phyloP scores from a whole-genome alignment of 2,113 vertebrate species.

The Ibidorhyncha struthersii region DNA sequence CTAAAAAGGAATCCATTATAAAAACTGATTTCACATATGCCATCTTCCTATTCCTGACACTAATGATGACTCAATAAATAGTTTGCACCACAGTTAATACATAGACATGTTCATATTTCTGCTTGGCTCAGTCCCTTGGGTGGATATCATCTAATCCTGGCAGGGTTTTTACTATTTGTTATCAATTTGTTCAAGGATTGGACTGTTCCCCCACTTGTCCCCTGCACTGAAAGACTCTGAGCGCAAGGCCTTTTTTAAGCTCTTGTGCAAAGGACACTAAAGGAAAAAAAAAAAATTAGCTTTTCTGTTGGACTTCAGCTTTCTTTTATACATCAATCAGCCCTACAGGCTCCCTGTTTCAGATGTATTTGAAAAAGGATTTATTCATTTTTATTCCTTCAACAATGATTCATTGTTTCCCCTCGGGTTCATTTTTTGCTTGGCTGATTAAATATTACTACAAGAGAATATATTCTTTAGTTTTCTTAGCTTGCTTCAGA shows the following conservation, averaged over 20 bases:
- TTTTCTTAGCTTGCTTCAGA: not conserved
- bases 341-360: not conserved
- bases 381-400: not conserved
- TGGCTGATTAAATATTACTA: not conserved
- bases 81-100: not conserved
- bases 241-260: not conserved
- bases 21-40: not conserved
- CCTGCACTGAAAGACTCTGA: not conserved
- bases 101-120: not conserved
- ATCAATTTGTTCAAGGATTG: not conserved
- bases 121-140: not conserved
- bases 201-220: rapidly evolving
- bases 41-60: not conserved
- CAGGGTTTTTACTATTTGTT: not conserved
- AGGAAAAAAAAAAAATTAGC: not conserved
- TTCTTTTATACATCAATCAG: not conserved
- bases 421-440: not conserved
- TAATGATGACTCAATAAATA: not conserved
- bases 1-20: not conserved
- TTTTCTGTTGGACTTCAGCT: not conserved
- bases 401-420: not conserved
- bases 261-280: not conserved
- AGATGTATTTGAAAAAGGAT: not conserved
- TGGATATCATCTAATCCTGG: not conserved
- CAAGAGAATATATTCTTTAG: not conserved